Evolutionary conservation across 2,113 vertebrate species (phyloP).

Genomic region (Podarcis muralis): DNA sequence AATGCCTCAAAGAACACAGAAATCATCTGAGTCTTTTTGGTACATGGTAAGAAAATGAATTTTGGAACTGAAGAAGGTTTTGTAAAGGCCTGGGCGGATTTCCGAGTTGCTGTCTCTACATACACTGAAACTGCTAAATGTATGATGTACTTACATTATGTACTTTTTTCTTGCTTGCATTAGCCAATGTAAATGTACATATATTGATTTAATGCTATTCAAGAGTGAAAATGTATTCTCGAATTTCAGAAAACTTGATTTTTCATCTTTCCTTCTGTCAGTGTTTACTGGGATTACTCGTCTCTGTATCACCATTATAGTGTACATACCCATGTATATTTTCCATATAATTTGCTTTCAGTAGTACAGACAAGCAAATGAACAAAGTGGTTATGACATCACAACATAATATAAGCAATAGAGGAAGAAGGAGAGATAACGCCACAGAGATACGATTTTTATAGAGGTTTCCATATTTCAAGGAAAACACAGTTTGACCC

Average conservation of each 20-base stretch:
- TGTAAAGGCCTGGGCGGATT: neutral
- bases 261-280: neutral
- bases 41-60: neutral
- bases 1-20: neutral
- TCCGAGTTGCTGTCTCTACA: neutral
- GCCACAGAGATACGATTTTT: neutral
- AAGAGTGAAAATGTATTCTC: neutral
- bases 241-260: neutral
- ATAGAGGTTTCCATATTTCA: neutral
- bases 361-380: neutral
- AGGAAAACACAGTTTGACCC: no score
- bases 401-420: neutral
- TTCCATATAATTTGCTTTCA: neutral
- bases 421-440: neutral
- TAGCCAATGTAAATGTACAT: neutral
- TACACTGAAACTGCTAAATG: conserved; percentile 6
- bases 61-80: neutral
- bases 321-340: neutral
- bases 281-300: neutral
- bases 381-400: neutral
- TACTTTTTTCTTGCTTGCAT: neutral
- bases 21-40: neutral
- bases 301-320: neutral
- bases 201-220: neutral
- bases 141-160: conserved; percentile 16